Base-by-base conservation (phyloP, 2,797 vertebrate genomes). In the Hoplostethus atlanticus region DNA sequence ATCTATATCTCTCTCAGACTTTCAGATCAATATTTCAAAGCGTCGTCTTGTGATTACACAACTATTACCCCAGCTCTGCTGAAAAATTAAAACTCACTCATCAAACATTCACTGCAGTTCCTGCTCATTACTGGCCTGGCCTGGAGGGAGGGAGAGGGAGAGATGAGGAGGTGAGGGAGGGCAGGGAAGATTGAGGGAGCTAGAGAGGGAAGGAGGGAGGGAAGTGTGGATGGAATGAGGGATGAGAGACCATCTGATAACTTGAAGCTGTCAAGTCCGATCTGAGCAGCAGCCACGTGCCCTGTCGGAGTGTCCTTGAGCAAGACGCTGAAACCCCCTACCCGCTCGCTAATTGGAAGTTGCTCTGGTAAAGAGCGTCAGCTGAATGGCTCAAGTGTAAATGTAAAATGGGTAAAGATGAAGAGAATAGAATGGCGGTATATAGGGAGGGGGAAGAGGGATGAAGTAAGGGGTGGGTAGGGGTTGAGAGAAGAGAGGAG, bases 21-120 rank as follows among this genome's bases (percentile, higher is more conserved):
- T 55, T 77, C 57, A 64, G 68, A 78, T 79, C 78, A 79, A 77
- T 54, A 73, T 85, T 83, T 86, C 71, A 75, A 64, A 83, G 69
- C 71, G 58, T 55, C 38, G 6, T 59, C 64, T 69, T 83, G 63
- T 77, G 69, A 74, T 84, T 81, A 77, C 64, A 74, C 76, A 77
- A 75, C 76, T 76, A 62, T 81, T 71, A 80, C 48, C 60, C 48
- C 0, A 50, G 60, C 71, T 53, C 34, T 25, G 57, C 56, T 75
- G 55, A 77, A 83, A 83, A 64, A 77, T 74, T 64, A 59, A 78
- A 78, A 68, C 40, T 50, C 53, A 55, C 64, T 68, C 67, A 74
- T 80, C 67, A 78, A 74, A 75, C 40, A 75, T 81, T 68, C 60
- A 66, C 55, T 17, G 48, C 48, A 54, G 42, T 74, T 75, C 57